Evolutionary conservation across 2,888 invertebrate genomes (phyloP), one percentile per base, ranked within the genome.

Genomic region (Polyommatus icarus): DNA sequence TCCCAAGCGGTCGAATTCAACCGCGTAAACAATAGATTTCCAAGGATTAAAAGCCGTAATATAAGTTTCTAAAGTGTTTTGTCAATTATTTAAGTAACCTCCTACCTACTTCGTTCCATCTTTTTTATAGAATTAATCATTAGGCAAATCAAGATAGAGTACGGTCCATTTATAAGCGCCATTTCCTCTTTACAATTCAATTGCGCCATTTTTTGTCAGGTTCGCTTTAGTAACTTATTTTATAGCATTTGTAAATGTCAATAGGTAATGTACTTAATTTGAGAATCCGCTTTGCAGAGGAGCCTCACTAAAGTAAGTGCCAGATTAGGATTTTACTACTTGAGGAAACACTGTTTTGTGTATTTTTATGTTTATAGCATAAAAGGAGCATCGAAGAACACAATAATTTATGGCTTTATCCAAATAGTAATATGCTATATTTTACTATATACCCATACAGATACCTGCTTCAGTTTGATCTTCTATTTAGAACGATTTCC

Each of bases 121-220:
- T 1, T 29, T 67, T 67, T 29, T 67, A 12, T 67, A 12, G 12
- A 67, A 32, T 18, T 67, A 32, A 67, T 67, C 67, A 67, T 67
- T 32, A 67, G 29, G 6, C 67, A 67, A 32, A 67, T 67, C 32
- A 67, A 67, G 67, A 67, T 67, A 67, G 15, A 20, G 59, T 59
- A 20, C 67, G 8, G 12, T 29, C 67, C 5, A 67, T 67, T 29
- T 67, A 67, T 29, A 67, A 29, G 67, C 29, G 15, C 67, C 29
- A 67, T 67, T 67, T 67, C 67, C 67, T 29, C 67, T 29, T 67
- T 67, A 67, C 67, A 67, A 67, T 67, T 67, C 12, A 29, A 29
- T 29, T 29, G 24, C 6, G 29, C 12, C 5, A 67, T 29, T 67
- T 67, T 67, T 67, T 67, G 67, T 12, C 15, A 4, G 29, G 67